Evolutionary conservation across 2,888 invertebrate species (phyloP), one percentile per base, ranked within the genome.

Genomic region (Lasioglossum villosulum): DNA sequence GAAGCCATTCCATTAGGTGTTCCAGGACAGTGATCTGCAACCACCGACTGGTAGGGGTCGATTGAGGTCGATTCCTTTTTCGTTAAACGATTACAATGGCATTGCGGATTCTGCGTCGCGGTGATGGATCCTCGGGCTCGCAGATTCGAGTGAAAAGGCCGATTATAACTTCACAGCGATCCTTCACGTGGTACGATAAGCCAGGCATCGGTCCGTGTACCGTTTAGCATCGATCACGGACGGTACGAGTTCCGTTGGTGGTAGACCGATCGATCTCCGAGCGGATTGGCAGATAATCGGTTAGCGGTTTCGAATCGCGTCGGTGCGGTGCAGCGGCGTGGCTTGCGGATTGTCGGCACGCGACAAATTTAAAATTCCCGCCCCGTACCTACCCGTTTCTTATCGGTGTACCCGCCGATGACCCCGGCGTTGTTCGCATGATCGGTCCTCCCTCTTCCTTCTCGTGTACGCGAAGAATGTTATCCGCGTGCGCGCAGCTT

Each of bases 401-500:
- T 85, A 82, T 88, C 79, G 73, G 68, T n/a, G n/a, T 72, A 14
- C 66, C 74, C 56, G 45, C 23, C 82, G 75, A 73, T 86, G 83
- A 83, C 87, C 85, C 80, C 73, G n/a, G 78, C 77, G 86, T 73
- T 85, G 74, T 82, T 78, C 82, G 59, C 80, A 70, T 78, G 48
- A 27, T 16, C 30, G 71, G 73, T 56, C 75, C 75, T 2, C 10
- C 42, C 42, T 23, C 71, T 45, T 70, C 75, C 78, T 37, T 78
- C 81, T 84, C 84, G 79, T 66, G 79, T 71, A 72, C 77, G 66
- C 72, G 52, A 52, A 84, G 83, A 89, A 88, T 74, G 86, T 84
- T 90, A 88, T 84, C 86, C 45, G 78, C 82, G 85, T 84, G 78
- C 80, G 85, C 84, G 80, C 71, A 83, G 77, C 82, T 92, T 92